These are phyloP conservation scores for Euthynnus affinis DNA, from an alignment of 2,797 vertebrate genomes.

Conservation along the genomic window DNA sequence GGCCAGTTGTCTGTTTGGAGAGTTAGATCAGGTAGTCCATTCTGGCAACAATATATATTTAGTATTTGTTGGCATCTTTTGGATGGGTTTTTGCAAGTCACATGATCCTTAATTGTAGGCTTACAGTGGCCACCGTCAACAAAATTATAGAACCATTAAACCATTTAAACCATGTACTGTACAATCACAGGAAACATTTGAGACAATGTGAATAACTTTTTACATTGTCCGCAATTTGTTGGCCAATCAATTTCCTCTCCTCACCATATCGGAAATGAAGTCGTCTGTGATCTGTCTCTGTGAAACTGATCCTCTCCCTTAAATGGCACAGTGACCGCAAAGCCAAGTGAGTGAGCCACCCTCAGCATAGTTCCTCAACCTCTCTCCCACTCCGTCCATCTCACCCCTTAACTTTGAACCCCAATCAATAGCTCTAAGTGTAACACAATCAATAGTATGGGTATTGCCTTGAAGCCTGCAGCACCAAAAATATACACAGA, in stretches of 20 bases:
- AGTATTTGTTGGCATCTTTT: neutral
- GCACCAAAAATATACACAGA: constrained; percentile 64
- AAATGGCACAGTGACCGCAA: constrained; percentile 54
- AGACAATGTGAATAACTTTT: constrained; percentile 40
- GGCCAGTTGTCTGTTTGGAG: neutral
- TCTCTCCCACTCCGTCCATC: constrained; percentile 44
- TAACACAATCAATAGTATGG: constrained; percentile 70
- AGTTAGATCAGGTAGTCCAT: neutral
- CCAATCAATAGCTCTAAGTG: constrained; percentile 75
- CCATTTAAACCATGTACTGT: neutral
- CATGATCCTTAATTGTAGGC: too few species aligned
- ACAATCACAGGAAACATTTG: constrained; percentile 24
- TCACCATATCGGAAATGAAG: constrained; percentile 38
- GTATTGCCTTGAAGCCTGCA: constrained; percentile 57
- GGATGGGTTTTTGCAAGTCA: neutral
- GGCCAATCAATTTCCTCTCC: constrained; percentile 53
- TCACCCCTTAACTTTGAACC: constrained; percentile 70
- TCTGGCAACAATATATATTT: neutral
- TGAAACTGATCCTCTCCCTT: constrained; percentile 68
- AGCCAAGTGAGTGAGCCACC: constrained; percentile 46
- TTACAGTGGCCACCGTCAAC: too few species aligned
- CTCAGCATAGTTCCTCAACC: constrained; percentile 17
- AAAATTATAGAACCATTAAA: neutral
- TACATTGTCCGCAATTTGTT: constrained; percentile 45
- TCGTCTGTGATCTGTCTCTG: constrained; percentile 32